A percentile compares a stretch with the other conserved stretches of the same genome.
These are phyloP conservation scores for Drosophila planitibia DNA, from an alignment of 2,888 invertebrate genomes.

Conservation along the genomic window DNA sequence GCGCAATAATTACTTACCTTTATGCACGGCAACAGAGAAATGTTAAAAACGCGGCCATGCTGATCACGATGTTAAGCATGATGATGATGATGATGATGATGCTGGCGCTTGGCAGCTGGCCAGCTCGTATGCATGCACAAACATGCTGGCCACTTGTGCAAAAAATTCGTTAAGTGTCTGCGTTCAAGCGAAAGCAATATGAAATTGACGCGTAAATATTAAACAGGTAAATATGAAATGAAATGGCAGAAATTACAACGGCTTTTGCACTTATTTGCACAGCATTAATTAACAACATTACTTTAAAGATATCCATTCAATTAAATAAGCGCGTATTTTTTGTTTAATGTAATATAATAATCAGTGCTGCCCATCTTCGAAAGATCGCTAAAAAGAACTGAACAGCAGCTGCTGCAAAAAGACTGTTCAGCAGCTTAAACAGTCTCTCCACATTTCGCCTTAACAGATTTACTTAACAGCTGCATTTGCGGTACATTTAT, in stretches of 20 bases:
- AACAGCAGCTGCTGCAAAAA: neutral
- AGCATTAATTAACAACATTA: constrained; percentile 48
- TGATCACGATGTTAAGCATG: constrained; percentile 11
- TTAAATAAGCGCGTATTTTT: neutral
- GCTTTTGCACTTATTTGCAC: constrained; percentile 48
- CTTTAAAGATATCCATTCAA: constrained; percentile 34
- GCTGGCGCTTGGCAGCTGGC: constrained; percentile 27
- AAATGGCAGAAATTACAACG: constrained; percentile 58
- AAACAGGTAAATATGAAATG: constrained; percentile 52
- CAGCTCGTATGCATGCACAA: constrained; percentile 37
- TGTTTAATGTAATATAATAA: too few relatives aligned
- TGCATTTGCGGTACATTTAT: neutral
- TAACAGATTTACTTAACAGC: constrained; percentile 3
- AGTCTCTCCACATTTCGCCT: neutral
- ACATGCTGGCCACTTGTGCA: constrained; percentile 61
- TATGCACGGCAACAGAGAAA: constrained; percentile 33
- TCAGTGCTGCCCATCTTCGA: too few relatives aligned
- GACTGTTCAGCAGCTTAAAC: constrained; percentile 6
- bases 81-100: constrained; percentile 20
- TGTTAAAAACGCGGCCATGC: constrained; percentile 3
- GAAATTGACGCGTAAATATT: constrained; percentile 68
- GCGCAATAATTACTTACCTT: constrained; percentile 65
- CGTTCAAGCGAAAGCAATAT: constrained; percentile 53
- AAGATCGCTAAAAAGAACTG: too few relatives aligned
- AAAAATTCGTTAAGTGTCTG: constrained; percentile 57